A percentile compares a stretch with the other conserved stretches of the same genome.
These are phyloP conservation scores for Etheostoma spectabile DNA, from an alignment of 2,113 vertebrate genomes.

Conservation along the genomic window DNA sequence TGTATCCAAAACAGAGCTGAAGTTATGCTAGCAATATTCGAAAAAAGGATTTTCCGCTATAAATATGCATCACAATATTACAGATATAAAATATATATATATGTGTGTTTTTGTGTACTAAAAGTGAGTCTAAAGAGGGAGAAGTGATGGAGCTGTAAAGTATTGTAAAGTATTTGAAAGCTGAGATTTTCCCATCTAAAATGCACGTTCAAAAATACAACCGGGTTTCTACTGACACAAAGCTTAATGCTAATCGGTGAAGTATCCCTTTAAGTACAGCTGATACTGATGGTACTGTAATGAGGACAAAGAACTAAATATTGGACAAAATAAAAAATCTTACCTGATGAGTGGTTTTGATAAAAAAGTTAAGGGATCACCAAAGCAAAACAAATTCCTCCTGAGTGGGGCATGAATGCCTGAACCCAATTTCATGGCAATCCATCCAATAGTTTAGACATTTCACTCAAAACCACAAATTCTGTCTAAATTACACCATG, in stretches of 20 bases:
- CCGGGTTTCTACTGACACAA: too few species aligned
- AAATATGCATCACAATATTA: not conserved
- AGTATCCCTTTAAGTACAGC: not conserved
- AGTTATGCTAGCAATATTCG: not conserved
- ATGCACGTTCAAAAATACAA: too few species aligned
- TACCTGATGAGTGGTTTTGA: not conserved
- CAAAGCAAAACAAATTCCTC: not conserved
- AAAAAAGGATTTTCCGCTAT: not conserved
- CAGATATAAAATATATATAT: not conserved
- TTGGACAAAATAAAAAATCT: not conserved
- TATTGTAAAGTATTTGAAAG: not conserved
- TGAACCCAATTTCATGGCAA: not conserved
- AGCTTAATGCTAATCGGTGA: too few species aligned
- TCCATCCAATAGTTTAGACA: not conserved
- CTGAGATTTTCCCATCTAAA: not conserved
- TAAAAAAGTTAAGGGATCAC: not conserved
- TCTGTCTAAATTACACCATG: too few species aligned
- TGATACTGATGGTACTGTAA: not conserved
- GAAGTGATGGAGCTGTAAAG: not conserved
- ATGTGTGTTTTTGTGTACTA: not conserved
- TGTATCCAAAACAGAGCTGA: not conserved
- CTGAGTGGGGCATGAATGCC: not conserved
- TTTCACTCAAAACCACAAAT: not conserved
- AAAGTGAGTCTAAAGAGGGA: slow-evolving; percentile 19
- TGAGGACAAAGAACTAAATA: not conserved